A percentile compares a stretch with the other conserved stretches of the same genome.
These are phyloP conservation scores for Maniola jurtina DNA, from an alignment of 1,140 invertebrate species.

Conservation along the genomic window DNA sequence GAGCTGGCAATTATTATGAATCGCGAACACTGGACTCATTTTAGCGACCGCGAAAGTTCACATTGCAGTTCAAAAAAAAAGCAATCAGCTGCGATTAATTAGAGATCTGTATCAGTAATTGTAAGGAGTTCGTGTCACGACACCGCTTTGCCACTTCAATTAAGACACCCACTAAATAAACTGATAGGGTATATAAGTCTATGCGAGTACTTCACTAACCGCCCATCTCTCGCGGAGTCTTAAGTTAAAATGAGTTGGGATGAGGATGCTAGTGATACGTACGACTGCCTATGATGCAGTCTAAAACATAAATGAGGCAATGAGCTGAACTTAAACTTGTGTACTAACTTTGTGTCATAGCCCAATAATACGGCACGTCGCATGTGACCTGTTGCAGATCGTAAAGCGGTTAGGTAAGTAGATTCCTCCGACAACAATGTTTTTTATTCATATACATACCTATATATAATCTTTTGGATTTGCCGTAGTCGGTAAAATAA, in stretches of 20 bases:
- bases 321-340: no score
- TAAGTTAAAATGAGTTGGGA: neutral
- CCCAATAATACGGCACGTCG: no score
- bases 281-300: no score
- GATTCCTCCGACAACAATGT: no score
- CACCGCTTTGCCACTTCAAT: constrained; percentile 13
- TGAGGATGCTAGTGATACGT: no score
- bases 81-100: constrained; percentile 11
- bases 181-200: neutral
- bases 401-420: no score
- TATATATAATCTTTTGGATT: no score
- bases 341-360: no score
- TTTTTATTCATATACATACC: no score
- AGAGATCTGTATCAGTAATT: constrained; percentile 22
- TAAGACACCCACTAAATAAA: constrained; percentile 19
- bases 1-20: constrained; percentile 13
- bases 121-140: constrained; percentile 9
- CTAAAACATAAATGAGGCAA: no score
- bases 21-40: constrained; percentile 18
- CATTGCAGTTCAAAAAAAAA: constrained; percentile 13
- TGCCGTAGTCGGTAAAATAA: no score
- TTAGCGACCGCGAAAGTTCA: neutral
- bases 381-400: no score
- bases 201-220: neutral
- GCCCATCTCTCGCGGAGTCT: neutral